phyloP scores from a whole-genome alignment of 2,888 invertebrate genomes.

The Eretmocerus hayati region DNA sequence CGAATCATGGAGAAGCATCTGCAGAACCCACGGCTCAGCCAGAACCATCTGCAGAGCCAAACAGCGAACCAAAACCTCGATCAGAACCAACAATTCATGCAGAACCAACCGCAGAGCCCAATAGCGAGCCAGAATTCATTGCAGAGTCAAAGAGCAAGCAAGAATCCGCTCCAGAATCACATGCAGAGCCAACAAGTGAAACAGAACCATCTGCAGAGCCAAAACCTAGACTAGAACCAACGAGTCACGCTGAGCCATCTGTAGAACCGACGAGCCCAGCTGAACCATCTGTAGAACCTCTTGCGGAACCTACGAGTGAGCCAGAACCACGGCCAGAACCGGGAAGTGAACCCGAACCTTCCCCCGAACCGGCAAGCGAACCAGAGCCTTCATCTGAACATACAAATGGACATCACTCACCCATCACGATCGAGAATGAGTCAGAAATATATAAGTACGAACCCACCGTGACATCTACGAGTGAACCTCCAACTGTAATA shows the following conservation, averaged over 20 bases:
- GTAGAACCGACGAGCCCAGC: slow-evolving; percentile 29
- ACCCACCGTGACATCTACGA: no score
- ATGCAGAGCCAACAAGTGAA: slow-evolving; percentile 28
- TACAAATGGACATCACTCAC: no score
- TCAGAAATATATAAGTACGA: no score
- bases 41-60: slow-evolving; percentile 23
- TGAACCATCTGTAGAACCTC: slow-evolving; percentile 28
- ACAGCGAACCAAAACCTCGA: slow-evolving; percentile 26
- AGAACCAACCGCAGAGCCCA: slow-evolving; percentile 21
- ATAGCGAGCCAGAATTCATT: slow-evolving; percentile 27
- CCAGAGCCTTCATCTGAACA: no score
- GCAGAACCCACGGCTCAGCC: slow-evolving; percentile 32
- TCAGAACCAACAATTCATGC: slow-evolving; percentile 29
- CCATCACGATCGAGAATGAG: no score
- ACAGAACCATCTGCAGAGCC: slow-evolving; percentile 29
- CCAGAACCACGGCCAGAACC: slow-evolving; percentile 23
- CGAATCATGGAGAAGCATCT: slow-evolving; percentile 13
- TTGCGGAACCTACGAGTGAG: slow-evolving; percentile 25
- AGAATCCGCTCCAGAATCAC: slow-evolving; percentile 34
- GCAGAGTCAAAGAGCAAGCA: slow-evolving; percentile 26
- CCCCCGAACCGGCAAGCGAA: slow-evolving; percentile 27
- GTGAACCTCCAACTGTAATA: no score
- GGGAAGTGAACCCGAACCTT: slow-evolving; percentile 26
- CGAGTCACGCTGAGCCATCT: no score
- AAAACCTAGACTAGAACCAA: slow-evolving; percentile 27